Conservation (phyloP, 30 jellyfish, hydroid and myxozoan genomes). For the Chrysaora quinquecirrha region DNA sequence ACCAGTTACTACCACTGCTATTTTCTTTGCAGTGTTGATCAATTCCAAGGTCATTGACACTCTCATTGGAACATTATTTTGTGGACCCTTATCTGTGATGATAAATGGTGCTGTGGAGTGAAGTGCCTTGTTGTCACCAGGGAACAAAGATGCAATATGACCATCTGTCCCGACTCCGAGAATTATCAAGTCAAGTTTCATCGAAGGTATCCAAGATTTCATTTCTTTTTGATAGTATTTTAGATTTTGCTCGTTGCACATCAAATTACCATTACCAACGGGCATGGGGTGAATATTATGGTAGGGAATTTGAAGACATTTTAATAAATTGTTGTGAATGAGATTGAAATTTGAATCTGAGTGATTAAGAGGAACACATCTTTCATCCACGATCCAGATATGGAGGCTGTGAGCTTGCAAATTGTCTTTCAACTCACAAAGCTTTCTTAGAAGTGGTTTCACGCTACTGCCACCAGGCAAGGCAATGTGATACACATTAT, state of each 20-base stretch:
- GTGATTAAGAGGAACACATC: constrained; percentile 60
- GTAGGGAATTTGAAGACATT: constrained; percentile 15
- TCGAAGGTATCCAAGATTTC: constrained; percentile 49
- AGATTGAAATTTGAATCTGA: constrained; percentile 46
- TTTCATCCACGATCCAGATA: constrained; percentile 72
- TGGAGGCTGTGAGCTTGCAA: constrained; percentile 12
- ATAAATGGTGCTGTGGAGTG: constrained; percentile 11
- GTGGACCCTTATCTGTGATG: constrained; percentile 55
- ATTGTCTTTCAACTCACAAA: constrained; percentile 11
- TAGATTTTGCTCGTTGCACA: constrained; percentile 6
- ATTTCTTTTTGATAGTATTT: constrained; percentile 35
- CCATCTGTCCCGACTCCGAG: constrained; percentile 74
- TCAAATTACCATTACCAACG: neutral
- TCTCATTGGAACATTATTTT: constrained; percentile 23
- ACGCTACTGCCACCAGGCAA: constrained; percentile 78
- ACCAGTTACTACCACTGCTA: constrained; percentile 51
- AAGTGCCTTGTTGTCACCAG: constrained; percentile 41
- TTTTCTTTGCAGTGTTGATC: constrained; percentile 34
- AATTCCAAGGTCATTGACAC: constrained; percentile 43
- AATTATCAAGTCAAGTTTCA: constrained; percentile 35
- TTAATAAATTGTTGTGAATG: constrained; percentile 13
- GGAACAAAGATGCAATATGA: constrained; percentile 75
- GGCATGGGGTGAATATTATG: constrained; percentile 61
- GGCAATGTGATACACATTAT: constrained; percentile 34
- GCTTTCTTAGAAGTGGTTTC: constrained; percentile 2